Base-by-base conservation (phyloP, 1,140 invertebrate genomes). In the Meteorus sp. region DNA sequence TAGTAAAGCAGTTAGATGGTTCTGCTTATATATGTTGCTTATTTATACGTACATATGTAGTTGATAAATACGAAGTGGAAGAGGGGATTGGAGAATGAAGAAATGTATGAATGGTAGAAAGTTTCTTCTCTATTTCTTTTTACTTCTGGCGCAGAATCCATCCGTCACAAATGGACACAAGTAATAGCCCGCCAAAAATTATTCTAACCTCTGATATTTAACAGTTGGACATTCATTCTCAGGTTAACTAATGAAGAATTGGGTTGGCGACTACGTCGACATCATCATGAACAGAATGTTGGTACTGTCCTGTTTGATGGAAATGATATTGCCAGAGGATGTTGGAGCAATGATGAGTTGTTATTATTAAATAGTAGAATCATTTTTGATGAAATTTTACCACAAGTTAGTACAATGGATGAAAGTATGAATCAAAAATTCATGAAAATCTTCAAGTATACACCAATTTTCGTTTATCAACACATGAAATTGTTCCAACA, bases 231-330 rank as follows among this genome's bases (percentile, higher is more conserved):
- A n/a, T 25, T 25, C n/a, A 27, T 22, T 15, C 22, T 22, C 45
- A 22, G 23, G 13, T 22, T 25, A 25, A 48, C 5, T n/a, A 29
- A 23, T 29, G 13, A 20, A n/a, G 3, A 39, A 13, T 8, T 7
- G 7, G 3, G 13, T 8, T 44, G 3, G 6, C 7, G 41, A 19
- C 3, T 4, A 11, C 35, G 13, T 3, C 35, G 15, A 6, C 5
- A 31, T 35, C 6, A 20, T 3, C 17, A 44, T 3, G 22, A 23
- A 3, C 31, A 72, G 25, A 70, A 66, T 57, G 64, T 69, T 6
- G 75, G 74, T 35, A 74, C 69, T 7, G 68, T 76, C 6, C 61
- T 75, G n/a, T 76, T 76, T n/a, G 72, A 75, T 13, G 68, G 54
- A 55, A 65, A 53, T 33, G 63, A 71, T 55, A 56, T 56, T 29